phyloP scores from a whole-genome alignment of 2,888 invertebrate genomes.

The Mesoligia furuncula region DNA sequence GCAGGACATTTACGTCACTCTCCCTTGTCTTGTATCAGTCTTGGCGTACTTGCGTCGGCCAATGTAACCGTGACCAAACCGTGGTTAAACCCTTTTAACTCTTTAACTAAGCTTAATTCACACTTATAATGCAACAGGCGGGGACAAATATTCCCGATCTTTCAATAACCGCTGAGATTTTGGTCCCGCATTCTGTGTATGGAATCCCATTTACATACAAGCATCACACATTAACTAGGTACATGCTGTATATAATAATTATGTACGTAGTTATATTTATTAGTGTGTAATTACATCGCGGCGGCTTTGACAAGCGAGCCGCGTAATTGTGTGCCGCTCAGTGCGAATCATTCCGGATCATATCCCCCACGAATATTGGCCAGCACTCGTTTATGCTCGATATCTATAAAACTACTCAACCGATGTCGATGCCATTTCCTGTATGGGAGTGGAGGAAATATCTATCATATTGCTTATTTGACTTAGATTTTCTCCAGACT shows the following conservation, averaged over 20 bases:
- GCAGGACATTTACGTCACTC: not conserved
- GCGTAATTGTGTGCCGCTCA: conserved; percentile 61
- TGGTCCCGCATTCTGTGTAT: not conserved
- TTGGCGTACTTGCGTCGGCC: not conserved
- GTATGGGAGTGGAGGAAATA: conserved; percentile 13
- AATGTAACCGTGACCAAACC: not conserved
- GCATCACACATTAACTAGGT: not conserved
- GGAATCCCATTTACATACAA: conserved; percentile 1
- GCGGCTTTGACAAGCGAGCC: conserved; percentile 64
- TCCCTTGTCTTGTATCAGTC: not conserved
- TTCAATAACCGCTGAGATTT: not conserved
- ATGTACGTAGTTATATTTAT: conserved; percentile 47
- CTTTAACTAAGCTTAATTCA: not conserved
- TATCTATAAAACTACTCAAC: conserved; percentile 40
- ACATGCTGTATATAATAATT: conserved; percentile 7
- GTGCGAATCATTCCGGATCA: conserved; percentile 61
- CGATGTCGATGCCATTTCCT: conserved; percentile 45
- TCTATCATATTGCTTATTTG: conserved; percentile 27
- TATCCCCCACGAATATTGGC: conserved; percentile 48
- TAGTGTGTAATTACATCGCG: conserved; percentile 58
- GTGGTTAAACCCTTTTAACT: not conserved
- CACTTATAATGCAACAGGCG: not conserved
- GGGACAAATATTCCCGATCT: not conserved
- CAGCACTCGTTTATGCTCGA: conserved; percentile 22
- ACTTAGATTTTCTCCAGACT: conserved; percentile 15